Evolutionary conservation across 2,113 vertebrate genomes (phyloP).

Genomic region (Eolophus roseicapilla): DNA sequence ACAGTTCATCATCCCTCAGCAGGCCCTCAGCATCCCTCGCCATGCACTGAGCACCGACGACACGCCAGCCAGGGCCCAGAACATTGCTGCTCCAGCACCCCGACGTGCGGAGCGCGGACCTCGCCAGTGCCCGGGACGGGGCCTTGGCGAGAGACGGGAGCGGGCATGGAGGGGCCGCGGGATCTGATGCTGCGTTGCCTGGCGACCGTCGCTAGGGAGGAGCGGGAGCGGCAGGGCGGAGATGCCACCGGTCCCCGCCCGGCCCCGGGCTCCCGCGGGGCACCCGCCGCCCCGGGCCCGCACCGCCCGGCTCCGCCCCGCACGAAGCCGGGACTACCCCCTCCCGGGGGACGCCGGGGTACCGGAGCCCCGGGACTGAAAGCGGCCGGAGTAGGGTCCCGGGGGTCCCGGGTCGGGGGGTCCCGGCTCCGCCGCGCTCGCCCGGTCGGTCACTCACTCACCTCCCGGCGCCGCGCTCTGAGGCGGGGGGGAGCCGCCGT

Average conservation of each 20-base stretch:
- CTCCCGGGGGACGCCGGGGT: not conserved
- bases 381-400: not conserved
- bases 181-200: not conserved
- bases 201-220: not conserved
- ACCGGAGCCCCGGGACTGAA: not conserved
- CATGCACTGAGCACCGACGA: accelerated
- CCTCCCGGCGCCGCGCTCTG: not conserved
- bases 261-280: not conserved
- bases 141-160: conserved; percentile 41
- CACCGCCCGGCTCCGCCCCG: not conserved
- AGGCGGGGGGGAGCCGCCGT: not conserved
- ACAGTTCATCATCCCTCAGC: not conserved
- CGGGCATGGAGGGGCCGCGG: conserved; percentile 55
- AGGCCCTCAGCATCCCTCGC: not conserved
- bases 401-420: not conserved
- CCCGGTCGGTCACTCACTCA: not conserved
- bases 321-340: not conserved
- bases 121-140: not conserved
- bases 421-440: not conserved
- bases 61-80: not conserved
- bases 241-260: not conserved
- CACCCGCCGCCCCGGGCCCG: not conserved
- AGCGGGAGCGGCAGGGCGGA: not conserved
- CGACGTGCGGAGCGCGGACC: too few species aligned
- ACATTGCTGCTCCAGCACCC: not conserved